These are phyloP conservation scores for Pristionchus arcanus DNA, from an alignment of 2,888 invertebrate genomes.

Conservation along the genomic window DNA sequence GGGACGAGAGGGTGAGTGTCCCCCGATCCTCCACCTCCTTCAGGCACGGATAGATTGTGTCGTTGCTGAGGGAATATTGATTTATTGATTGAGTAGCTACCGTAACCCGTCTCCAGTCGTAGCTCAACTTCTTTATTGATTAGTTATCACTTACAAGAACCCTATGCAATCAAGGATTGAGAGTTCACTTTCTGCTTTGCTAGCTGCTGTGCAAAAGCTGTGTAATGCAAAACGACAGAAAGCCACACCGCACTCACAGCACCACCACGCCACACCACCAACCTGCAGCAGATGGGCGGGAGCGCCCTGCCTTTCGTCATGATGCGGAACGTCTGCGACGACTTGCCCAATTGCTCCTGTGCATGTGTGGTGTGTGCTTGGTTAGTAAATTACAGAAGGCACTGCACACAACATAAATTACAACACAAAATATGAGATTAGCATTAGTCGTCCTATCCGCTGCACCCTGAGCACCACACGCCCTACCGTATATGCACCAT, in stretches of 20 bases:
- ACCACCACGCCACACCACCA: background rate
- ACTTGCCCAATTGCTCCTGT: slow-evolving; percentile 17
- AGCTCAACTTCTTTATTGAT: no score
- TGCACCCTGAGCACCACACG: background rate
- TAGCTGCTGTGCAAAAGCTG: no score
- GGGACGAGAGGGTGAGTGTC: background rate
- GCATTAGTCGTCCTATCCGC: background rate
- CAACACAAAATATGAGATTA: background rate
- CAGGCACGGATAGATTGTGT: slow-evolving; percentile 30
- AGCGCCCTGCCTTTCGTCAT: background rate
- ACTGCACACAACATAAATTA: background rate
- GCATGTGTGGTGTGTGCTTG: background rate
- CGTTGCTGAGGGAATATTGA: slow-evolving; percentile 34
- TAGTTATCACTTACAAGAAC: no score
- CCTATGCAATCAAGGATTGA: no score
- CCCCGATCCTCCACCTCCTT: slow-evolving; percentile 8
- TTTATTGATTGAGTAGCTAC: background rate
- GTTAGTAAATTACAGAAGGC: background rate
- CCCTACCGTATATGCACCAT: background rate
- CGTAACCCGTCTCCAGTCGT: no score
- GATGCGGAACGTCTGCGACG: background rate
- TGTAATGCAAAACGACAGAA: background rate
- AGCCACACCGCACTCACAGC: background rate
- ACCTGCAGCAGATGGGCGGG: slow-evolving; percentile 35
- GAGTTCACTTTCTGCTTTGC: no score